Evolutionary conservation across 1,140 invertebrate genomes (phyloP).

Genomic region (Drosophila kurseongensis): DNA sequence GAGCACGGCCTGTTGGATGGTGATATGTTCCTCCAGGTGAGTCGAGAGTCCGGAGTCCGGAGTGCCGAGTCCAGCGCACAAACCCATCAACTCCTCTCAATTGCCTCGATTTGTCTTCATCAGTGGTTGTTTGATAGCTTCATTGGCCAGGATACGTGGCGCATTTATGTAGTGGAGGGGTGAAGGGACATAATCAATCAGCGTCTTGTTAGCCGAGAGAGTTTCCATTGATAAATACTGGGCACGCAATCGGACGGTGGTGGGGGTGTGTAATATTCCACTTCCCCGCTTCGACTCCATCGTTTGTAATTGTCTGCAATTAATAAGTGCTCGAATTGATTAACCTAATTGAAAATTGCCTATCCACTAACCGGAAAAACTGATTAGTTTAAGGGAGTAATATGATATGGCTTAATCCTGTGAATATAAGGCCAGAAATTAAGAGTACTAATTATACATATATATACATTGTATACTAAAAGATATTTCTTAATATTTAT

Average conservation of each 20-base stretch:
- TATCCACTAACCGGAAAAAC: not conserved
- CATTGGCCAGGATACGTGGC: conserved; percentile 68
- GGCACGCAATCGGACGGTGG: conserved; percentile 42
- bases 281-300: conserved; percentile 16
- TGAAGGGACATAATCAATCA: conserved; percentile 68
- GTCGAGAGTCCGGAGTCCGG: conserved; percentile 15
- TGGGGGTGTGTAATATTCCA: conserved; percentile 7
- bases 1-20: conserved; percentile 96
- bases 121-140: conserved; percentile 61
- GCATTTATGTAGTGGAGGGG: not conserved
- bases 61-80: not conserved
- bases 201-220: conserved; percentile 51
- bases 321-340: conserved; percentile 57
- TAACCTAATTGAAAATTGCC: conserved; percentile 37
- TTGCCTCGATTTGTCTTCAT: conserved; percentile 72
- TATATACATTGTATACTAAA: too few relatives aligned
- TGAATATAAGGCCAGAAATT: too few relatives aligned
- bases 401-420: not conserved
- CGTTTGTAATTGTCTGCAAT: conserved; percentile 68
- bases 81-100: not conserved
- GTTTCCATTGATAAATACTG: conserved; percentile 39
- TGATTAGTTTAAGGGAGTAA: not conserved
- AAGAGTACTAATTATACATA: too few relatives aligned
- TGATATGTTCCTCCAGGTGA: conserved; percentile 97
- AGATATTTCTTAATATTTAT: too few relatives aligned